Evolutionary conservation across 2,113 vertebrate genomes (phyloP).

Genomic region (Petrocephalus zakoni): DNA sequence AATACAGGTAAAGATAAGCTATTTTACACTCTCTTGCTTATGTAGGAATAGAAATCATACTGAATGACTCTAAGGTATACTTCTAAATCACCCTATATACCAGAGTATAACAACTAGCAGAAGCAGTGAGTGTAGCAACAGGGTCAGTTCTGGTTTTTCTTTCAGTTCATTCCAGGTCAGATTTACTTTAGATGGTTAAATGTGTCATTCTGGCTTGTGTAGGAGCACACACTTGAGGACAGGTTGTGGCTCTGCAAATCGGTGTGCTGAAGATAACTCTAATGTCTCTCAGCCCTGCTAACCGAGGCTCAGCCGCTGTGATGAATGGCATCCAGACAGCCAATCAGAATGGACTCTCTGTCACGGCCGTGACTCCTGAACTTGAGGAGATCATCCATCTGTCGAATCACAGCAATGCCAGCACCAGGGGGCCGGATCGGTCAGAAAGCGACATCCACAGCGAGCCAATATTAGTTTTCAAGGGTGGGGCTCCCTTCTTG

Average conservation of each 20-base stretch:
- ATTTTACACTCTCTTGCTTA: background rate
- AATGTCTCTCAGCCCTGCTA: constrained; percentile 44
- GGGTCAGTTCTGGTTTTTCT: background rate
- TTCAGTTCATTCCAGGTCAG: background rate
- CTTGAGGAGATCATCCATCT: constrained; percentile 62
- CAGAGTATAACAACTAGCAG: background rate
- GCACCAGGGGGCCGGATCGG: constrained; percentile 43
- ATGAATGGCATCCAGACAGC: constrained; percentile 74
- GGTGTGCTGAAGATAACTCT: background rate
- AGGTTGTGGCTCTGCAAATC: background rate
- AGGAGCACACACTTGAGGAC: too few relatives aligned
- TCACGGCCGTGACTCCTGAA: constrained; percentile 59
- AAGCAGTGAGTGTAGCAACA: background rate
- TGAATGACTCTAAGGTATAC: background rate
- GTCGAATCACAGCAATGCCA: constrained; percentile 45
- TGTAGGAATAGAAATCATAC: background rate
- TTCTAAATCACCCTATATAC: background rate
- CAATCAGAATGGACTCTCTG: constrained; percentile 80
- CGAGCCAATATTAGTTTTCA: constrained; percentile 75
- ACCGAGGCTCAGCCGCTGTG: constrained; percentile 40
- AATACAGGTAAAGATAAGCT: constrained; percentile 27
- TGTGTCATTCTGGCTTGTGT: background rate
- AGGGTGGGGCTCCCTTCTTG: constrained; percentile 79
- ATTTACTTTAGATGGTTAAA: background rate
- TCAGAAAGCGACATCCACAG: constrained; percentile 50